These are phyloP conservation scores for Dryoscopus gambensis DNA, from an alignment of 2,113 vertebrate species.

Conservation along the genomic window DNA sequence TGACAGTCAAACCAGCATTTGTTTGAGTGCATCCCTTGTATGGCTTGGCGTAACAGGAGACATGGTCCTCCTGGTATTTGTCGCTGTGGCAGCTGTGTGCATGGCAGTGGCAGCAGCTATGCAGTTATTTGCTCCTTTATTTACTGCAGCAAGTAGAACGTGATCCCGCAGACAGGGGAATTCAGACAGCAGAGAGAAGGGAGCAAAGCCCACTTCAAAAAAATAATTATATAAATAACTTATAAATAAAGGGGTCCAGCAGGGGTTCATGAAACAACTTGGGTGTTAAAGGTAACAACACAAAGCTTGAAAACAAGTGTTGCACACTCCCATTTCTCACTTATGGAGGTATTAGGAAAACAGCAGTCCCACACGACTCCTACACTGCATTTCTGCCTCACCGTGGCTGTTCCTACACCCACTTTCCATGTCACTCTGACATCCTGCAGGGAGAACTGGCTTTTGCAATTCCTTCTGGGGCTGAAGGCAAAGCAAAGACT, in stretches of 20 bases:
- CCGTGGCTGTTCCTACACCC: background rate
- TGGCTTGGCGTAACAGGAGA: slow-evolving; percentile 63
- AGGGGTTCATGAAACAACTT: background rate
- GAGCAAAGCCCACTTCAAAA: background rate
- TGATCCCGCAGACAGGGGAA: background rate
- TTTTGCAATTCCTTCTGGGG: background rate
- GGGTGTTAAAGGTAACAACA: background rate
- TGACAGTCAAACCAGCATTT: slow-evolving; percentile 70
- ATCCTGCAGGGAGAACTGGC: accelerated
- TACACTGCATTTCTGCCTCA: background rate
- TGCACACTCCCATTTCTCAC: background rate
- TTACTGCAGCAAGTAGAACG: background rate
- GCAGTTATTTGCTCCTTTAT: background rate
- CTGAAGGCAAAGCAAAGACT: background rate
- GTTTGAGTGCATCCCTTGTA: slow-evolving; percentile 64
- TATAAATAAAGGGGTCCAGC: background rate
- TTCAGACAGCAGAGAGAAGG: background rate
- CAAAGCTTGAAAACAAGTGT: background rate
- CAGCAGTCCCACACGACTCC: accelerated
- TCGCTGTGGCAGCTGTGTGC: slow-evolving; percentile 64
- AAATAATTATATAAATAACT: background rate
- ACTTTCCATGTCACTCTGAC: background rate
- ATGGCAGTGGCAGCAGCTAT: slow-evolving; percentile 13
- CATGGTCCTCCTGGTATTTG: slow-evolving; percentile 55
- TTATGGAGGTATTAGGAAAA: background rate